A percentile compares a stretch with the other conserved stretches of the same genome.
These are phyloP conservation scores for Bombus turneri DNA, from an alignment of 1,140 invertebrate genomes.

Conservation along the genomic window DNA sequence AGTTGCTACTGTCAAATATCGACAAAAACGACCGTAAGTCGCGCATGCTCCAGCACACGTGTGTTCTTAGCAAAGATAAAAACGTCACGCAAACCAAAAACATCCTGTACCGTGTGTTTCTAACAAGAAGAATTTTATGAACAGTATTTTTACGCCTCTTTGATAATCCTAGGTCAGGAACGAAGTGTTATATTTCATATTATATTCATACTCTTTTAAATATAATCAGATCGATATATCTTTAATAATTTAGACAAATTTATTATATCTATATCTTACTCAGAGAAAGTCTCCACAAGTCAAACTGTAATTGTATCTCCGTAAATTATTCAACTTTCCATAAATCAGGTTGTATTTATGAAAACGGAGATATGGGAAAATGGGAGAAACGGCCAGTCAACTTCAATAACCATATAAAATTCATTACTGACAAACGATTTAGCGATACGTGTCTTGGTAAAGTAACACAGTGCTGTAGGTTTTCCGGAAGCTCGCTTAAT, in stretches of 20 bases:
- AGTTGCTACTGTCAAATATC: constrained; percentile 67
- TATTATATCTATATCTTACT: too few relatives aligned
- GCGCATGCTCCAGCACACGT: constrained; percentile 61
- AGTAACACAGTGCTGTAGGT: constrained; percentile 51
- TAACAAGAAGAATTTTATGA: constrained; percentile 5
- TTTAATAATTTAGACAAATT: too few relatives aligned
- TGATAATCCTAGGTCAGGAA: not conserved
- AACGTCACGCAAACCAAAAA: constrained; percentile 50
- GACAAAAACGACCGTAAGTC: constrained; percentile 68
- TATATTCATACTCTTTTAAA: too few relatives aligned
- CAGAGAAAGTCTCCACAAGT: too few relatives aligned
- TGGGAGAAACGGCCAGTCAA: too few relatives aligned
- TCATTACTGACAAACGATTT: constrained; percentile 47
- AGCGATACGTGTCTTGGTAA: constrained; percentile 42
- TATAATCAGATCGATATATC: too few relatives aligned
- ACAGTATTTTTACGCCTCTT: not conserved
- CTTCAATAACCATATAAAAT: too few relatives aligned
- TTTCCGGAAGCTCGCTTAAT: constrained; percentile 72
- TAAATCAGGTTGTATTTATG: too few relatives aligned
- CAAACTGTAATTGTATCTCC: too few relatives aligned
- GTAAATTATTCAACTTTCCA: too few relatives aligned
- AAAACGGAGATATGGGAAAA: too few relatives aligned
- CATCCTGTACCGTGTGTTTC: constrained; percentile 37
- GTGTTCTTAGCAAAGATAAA: constrained; percentile 32
- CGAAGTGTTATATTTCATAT: too few relatives aligned